Conservation (phyloP, 2,113 vertebrate species). For the Arizona elegans region DNA sequence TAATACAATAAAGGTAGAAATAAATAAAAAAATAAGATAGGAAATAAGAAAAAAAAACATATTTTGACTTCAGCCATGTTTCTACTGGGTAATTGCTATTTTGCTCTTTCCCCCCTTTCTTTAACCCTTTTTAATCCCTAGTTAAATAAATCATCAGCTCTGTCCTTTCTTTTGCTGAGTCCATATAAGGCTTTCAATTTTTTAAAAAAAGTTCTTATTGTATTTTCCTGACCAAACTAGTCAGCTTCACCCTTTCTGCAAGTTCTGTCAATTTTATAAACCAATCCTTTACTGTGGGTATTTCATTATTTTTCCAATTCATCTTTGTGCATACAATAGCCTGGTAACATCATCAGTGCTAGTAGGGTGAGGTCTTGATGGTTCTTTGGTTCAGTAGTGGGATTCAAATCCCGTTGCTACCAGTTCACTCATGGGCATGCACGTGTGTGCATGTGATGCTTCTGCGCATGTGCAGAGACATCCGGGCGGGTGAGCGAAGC, state of each 20-base stretch:
- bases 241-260: background rate
- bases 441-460: too few species aligned
- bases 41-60: background rate
- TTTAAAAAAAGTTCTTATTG: background rate
- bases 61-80: background rate
- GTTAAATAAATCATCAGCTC: background rate
- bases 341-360: too few species aligned
- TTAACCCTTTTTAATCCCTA: background rate
- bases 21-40: background rate
- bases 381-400: too few species aligned
- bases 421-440: too few species aligned
- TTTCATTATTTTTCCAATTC: background rate
- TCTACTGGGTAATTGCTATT: background rate
- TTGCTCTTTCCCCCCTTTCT: background rate
- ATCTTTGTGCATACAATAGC: background rate
- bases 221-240: background rate
- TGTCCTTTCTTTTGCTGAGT: background rate
- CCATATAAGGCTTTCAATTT: background rate
- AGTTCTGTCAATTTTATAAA: background rate
- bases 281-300: background rate
- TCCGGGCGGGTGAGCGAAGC: too few species aligned
- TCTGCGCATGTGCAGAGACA: too few species aligned
- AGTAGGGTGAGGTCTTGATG: too few species aligned
- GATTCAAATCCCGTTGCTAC: too few species aligned
- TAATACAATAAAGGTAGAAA: background rate